Percentiles rank a stretch among this genome's conserved stretches.
phyloP scores from a whole-genome alignment of 2,888 invertebrate genomes.

The Geotrupes spiniger region DNA sequence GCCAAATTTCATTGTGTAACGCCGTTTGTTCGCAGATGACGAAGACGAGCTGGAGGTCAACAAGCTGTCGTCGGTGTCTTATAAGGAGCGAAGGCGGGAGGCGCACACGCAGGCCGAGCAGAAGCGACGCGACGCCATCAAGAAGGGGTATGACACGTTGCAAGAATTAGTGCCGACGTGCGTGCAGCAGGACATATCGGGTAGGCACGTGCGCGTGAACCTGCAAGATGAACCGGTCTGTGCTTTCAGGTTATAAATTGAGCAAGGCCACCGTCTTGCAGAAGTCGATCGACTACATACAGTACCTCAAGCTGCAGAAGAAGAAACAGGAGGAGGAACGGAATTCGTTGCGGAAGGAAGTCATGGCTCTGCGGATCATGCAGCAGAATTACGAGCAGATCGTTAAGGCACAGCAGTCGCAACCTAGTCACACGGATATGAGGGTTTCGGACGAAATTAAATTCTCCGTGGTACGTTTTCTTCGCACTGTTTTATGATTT shows the following conservation, averaged over 20 bases:
- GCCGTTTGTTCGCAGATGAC: slow-evolving; percentile 52
- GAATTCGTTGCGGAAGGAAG: slow-evolving; percentile 84
- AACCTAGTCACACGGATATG: slow-evolving; percentile 83
- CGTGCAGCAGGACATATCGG: slow-evolving; percentile 86
- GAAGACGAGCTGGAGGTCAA: slow-evolving; percentile 62
- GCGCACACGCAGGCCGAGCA: slow-evolving; percentile 97
- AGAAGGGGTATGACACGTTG: slow-evolving; percentile 92
- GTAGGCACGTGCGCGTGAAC: slow-evolving; percentile 35
- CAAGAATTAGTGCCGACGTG: slow-evolving; percentile 93
- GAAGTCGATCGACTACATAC: slow-evolving; percentile 91
- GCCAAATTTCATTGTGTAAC: neutral
- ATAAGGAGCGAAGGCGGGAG: slow-evolving; percentile 90
- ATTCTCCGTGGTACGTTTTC: slow-evolving; percentile 82
- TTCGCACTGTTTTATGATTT: too few relatives aligned
- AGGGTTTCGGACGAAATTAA: slow-evolving; percentile 93
- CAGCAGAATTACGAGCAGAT: slow-evolving; percentile 96
- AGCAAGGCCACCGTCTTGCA: slow-evolving; percentile 95
- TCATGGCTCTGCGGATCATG: slow-evolving; percentile 89
- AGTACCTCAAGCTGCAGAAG: slow-evolving; percentile 87
- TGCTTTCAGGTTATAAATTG: slow-evolving; percentile 70
- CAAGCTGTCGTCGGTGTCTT: slow-evolving; percentile 68
- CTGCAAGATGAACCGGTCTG: neutral
- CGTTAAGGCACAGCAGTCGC: slow-evolving; percentile 91
- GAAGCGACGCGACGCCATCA: slow-evolving; percentile 94
- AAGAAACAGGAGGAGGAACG: slow-evolving; percentile 94